A percentile compares a stretch with the other conserved stretches of the same genome.
These are phyloP conservation scores for Catharus minimus DNA, from an alignment of 2,113 vertebrate genomes.

Conservation along the genomic window DNA sequence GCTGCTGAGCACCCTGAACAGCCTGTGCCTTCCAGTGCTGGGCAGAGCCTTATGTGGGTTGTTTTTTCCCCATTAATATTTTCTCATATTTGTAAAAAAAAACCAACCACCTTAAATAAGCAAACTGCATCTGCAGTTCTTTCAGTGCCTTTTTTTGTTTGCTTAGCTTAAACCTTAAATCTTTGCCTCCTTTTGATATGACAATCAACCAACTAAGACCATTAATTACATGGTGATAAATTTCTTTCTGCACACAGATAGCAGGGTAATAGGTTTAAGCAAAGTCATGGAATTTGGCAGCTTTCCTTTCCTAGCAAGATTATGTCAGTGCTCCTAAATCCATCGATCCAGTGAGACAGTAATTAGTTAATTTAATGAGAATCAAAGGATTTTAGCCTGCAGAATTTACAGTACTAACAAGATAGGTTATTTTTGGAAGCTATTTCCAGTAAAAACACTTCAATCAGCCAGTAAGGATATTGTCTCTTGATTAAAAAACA, in stretches of 20 bases:
- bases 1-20: not conserved
- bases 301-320: conserved; percentile 4
- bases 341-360: conserved; percentile 22
- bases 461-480: not conserved
- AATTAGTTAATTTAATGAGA: conserved; percentile 60
- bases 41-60: not conserved
- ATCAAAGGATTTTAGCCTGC: conserved; percentile 32
- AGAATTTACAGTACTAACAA: conserved; percentile 36
- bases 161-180: not conserved
- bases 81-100: not conserved
- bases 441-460: conserved; percentile 44
- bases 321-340: conserved; percentile 1
- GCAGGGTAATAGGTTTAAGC: not conserved
- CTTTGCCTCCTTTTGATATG: not conserved
- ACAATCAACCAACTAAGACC: not conserved
- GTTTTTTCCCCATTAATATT: fast-evolving
- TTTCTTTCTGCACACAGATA: not conserved
- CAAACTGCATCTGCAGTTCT: not conserved
- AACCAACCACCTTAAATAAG: not conserved
- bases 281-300: conserved; percentile 17
- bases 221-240: conserved; percentile 23
- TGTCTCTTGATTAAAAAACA: not conserved
- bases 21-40: not conserved
- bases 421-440: conserved; percentile 16
- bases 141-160: not conserved